phyloP scores from a whole-genome alignment of 1,140 invertebrate genomes.

The Caenorhabditis latens region DNA sequence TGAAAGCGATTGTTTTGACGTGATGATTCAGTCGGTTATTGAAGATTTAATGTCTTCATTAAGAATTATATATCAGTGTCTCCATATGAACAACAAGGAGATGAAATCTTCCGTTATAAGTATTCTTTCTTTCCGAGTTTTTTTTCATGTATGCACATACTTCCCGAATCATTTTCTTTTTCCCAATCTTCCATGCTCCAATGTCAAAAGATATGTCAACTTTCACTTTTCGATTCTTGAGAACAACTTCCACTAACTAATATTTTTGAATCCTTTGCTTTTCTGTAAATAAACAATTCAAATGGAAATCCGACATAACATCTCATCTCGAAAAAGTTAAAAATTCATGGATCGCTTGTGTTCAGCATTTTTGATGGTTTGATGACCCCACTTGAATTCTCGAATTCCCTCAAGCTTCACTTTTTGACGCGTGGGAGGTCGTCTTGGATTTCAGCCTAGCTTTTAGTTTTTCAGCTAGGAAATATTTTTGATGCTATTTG shows the following conservation, averaged over 20 bases:
- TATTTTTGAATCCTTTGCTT: not conserved
- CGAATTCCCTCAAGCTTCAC: not conserved
- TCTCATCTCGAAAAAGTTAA: not conserved
- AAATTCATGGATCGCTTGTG: constrained; percentile 1
- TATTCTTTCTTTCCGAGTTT: not conserved
- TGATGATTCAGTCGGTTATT: not conserved
- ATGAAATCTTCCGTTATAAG: constrained; percentile 4
- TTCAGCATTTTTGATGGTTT: constrained; percentile 29
- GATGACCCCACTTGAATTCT: not conserved
- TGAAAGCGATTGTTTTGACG: constrained; percentile 84
- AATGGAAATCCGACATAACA: not conserved
- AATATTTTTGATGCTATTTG: too few species aligned
- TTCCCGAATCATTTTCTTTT: not conserved
- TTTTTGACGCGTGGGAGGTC: not conserved
- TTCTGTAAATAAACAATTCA: constrained; percentile 40
- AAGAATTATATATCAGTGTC: not conserved
- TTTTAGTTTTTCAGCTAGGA: not conserved
- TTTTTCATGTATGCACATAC: not conserved
- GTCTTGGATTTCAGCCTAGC: not conserved
- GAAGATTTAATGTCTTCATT: not conserved
- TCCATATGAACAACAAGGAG: not conserved
- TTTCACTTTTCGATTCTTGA: constrained; percentile 12
- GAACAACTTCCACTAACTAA: not conserved
- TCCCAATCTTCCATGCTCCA: not conserved
- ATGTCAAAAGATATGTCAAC: not conserved